These are phyloP conservation scores for Phylloscopus trochiloides DNA, from an alignment of 2,113 vertebrate genomes.

Conservation along the genomic window DNA sequence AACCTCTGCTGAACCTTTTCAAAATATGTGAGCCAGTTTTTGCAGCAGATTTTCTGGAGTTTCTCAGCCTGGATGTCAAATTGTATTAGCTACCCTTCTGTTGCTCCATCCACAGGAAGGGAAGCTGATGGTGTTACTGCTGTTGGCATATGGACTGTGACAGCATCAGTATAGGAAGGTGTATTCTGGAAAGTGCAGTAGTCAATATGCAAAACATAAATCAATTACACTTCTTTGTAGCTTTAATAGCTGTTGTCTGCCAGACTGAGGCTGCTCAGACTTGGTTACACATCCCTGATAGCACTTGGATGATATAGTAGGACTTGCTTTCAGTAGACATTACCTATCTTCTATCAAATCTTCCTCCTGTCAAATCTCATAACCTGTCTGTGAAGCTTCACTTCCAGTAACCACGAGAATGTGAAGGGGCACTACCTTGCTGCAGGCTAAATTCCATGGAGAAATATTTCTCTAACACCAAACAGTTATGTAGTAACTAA, in stretches of 20 bases:
- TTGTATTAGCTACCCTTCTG: not conserved
- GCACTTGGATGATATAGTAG: not conserved
- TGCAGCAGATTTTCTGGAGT: not conserved
- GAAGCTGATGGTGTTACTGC: not conserved
- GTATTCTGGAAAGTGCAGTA: not conserved
- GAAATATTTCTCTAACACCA: not conserved
- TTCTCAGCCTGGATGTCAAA: not conserved
- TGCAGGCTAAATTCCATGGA: not conserved
- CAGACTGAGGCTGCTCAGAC: not conserved
- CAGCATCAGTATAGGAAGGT: not conserved
- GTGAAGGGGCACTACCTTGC: not conserved
- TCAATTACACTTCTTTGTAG: not conserved
- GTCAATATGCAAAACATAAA: constrained; percentile 27
- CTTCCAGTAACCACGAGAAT: not conserved
- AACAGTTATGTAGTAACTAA: not conserved
- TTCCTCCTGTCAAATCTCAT: not conserved
- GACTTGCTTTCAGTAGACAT: not conserved
- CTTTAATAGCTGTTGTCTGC: not conserved
- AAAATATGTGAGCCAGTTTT: not conserved
- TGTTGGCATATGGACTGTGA: not conserved
- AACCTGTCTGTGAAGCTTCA: not conserved
- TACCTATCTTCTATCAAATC: not conserved
- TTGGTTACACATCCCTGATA: not conserved
- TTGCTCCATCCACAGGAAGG: not conserved
- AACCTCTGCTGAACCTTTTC: constrained; percentile 9